phyloP scores from a whole-genome alignment of 2,113 vertebrate genomes.

The Harpagus bidentatus region DNA sequence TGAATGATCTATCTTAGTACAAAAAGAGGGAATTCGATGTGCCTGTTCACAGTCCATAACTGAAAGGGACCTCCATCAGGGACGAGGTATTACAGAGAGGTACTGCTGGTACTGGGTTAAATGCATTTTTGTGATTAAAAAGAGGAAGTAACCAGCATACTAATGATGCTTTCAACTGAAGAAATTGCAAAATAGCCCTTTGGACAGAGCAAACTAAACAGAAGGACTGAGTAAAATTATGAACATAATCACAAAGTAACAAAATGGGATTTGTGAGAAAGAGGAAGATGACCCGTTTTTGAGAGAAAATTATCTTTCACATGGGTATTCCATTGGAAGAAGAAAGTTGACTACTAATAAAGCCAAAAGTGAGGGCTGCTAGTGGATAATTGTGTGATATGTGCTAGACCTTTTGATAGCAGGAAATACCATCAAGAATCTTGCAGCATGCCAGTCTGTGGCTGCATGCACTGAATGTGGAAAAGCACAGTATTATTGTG shows the following conservation, averaged over 20 bases:
- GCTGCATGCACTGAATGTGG: background rate
- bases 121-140: slow-evolving; percentile 10
- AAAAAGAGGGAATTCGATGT: background rate
- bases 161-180: background rate
- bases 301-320: background rate
- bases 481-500: background rate
- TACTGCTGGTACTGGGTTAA: background rate
- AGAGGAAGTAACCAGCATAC: background rate
- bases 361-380: background rate
- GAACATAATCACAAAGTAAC: background rate
- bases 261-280: background rate
- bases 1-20: background rate
- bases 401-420: background rate
- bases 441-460: background rate
- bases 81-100: background rate
- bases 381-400: background rate
- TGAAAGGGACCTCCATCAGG: background rate
- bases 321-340: background rate
- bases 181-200: background rate
- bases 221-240: background rate
- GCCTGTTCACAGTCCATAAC: background rate
- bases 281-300: background rate
- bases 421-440: background rate
- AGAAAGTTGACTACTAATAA: background rate
- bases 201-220: background rate